Evolutionary conservation across 2,797 vertebrate genomes (phyloP), one percentile per base, ranked within the genome.

Genomic region (Periparus ater): DNA sequence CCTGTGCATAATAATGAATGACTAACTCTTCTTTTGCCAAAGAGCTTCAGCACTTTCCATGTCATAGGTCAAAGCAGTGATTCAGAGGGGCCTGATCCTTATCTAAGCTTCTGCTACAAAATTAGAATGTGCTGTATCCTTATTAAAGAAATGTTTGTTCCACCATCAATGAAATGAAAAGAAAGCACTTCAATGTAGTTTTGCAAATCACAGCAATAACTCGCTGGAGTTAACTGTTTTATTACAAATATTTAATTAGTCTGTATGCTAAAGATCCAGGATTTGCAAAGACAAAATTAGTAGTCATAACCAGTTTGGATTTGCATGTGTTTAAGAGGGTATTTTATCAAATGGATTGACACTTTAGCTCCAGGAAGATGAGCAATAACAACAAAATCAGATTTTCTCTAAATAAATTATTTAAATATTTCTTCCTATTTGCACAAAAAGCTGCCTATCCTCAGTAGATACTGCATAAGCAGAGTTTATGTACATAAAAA

Each of bases 71-170:
- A 98, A 96, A 83, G 97, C 98, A 98, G 98, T 96, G 98, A 98
- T 98, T 98, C 98, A 98, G 97, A 97, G 96, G 96, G 97, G 98
- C 97, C 97, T 98, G 98, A 98, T 98, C 98, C 97, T 98, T 98
- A 98, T 98, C 98, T 98, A 98, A 98, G 98, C 98, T 98, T 98
- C 98, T 98, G 97, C 98, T 97, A 97, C 97, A 98, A 98, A 98
- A 98, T 97, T 96, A 98, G 97, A 98, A 96, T 97, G 96, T 58
- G 89, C 97, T 96, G 97, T 97, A 97, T 97, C 98, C 98, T 98
- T 98, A 98, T 99, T 99, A 99, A 98, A 98, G 98, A 98, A 98
- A 99, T 98, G 98, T 98, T 99, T 99, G 98, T 98, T 98, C 97
- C 98, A 45, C 95, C 76, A 93, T 98, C 98, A 98, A 96, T 97